Base-by-base conservation (phyloP, 2,113 vertebrate species). In the Camelus bactrianus region DNA sequence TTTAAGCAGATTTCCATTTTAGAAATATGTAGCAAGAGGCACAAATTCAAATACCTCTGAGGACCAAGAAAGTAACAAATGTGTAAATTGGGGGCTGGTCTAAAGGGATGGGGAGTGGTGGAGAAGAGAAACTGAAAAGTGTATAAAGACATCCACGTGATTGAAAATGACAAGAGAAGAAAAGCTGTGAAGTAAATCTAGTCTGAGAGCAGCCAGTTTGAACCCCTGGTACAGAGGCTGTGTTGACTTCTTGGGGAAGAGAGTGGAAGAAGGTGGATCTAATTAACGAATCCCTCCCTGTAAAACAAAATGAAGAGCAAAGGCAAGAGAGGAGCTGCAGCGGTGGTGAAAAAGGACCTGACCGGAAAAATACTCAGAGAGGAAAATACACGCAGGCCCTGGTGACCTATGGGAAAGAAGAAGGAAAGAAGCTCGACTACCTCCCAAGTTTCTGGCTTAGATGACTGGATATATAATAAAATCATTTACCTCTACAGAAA, bases 41-140 rank as follows among this genome's bases (percentile, higher is more conserved):
- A 94, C 67, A 90, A n/a, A 92, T 87, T 83, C 67, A 94, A 87
- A 80, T 62, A 81, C 22, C 26, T 79, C 15, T 14, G 32, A 79
- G 69, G 24, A 91, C 11, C 17, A 83, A 87, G 69, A 32, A 89
- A 85, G 26, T 79, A 35, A 38, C 20, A 92, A 95, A 67, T 26
- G 24, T 70, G 3, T 52, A 70, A 65, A 48, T 1, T 82, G 28
- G 60, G 9, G 50, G 70, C 32, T 91, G 26, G 10, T 83, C n/a
- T 82, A 42, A 87, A 72, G 38, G 75, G 35, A 62, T 65, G 30
- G 11, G 50, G 5, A 83, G 13, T 82, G 12, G 6, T 48, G 14
- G 38, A 38, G 8, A 42, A 81, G 46, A 82, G 13, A 77, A 60
- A n/a, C 10, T 48, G 46, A 94, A 54, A 77, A 73, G 6, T 52